phyloP scores from a whole-genome alignment of 2,888 invertebrate species.

The Ormyrus rosae region DNA sequence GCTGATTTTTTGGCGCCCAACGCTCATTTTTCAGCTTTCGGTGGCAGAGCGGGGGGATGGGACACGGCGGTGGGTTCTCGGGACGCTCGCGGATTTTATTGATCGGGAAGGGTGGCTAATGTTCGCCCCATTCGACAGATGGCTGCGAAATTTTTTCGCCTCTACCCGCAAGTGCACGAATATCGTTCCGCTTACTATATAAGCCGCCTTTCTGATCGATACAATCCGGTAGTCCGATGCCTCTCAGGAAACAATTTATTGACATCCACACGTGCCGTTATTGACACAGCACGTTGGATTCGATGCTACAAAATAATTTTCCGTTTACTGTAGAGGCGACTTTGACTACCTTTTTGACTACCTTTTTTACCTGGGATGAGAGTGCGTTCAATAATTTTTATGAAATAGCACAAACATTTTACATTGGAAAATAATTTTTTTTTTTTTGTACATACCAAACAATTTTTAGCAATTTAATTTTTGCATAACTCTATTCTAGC shows the following conservation, averaged over 20 bases:
- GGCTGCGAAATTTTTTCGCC: slow-evolving; percentile 33
- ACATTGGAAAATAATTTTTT: too few relatives aligned
- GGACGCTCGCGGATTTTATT: background rate
- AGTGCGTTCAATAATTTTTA: too few relatives aligned
- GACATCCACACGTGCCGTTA: slow-evolving; percentile 49
- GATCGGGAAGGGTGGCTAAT: slow-evolving; percentile 15
- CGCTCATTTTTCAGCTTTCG: background rate
- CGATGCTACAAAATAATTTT: slow-evolving; percentile 52
- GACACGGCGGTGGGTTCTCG: too few relatives aligned
- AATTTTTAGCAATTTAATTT: too few relatives aligned
- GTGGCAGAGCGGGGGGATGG: background rate
- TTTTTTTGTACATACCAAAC: too few relatives aligned
- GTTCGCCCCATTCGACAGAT: slow-evolving; percentile 43
- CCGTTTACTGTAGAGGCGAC: slow-evolving; percentile 53
- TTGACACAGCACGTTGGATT: slow-evolving; percentile 47
- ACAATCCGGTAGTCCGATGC: slow-evolving; percentile 53
- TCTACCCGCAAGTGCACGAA: slow-evolving; percentile 41
- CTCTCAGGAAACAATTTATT: slow-evolving; percentile 56
- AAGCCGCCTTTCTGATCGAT: slow-evolving; percentile 26
- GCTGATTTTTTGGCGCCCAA: background rate
- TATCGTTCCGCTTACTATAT: slow-evolving; percentile 30
- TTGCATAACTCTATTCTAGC: too few relatives aligned
- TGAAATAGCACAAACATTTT: too few relatives aligned
- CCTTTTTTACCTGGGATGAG: background rate
- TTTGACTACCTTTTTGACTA: slow-evolving; percentile 49